Percentiles rank a stretch among this genome's conserved stretches.
Evolutionary conservation across 1,140 invertebrate species (phyloP).

Genomic region (Mercenaria mercenaria): DNA sequence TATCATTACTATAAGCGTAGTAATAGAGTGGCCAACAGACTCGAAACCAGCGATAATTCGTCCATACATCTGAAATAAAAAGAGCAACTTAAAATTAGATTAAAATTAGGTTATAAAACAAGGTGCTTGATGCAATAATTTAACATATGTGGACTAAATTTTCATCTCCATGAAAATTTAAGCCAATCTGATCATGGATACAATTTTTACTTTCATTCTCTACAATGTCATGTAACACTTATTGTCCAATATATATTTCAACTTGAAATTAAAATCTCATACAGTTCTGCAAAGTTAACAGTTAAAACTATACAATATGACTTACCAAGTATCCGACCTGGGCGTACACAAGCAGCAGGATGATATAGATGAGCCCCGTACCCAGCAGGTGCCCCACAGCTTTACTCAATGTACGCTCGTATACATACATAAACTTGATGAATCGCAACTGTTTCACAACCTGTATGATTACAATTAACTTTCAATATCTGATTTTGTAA

Average conservation of each 20-base stretch:
- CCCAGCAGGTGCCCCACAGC: slow-evolving; percentile 73
- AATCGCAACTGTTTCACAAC: slow-evolving; percentile 81
- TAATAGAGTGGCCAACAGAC: slow-evolving; percentile 75
- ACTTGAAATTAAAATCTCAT: no score
- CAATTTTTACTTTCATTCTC: no score
- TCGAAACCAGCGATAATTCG: slow-evolving; percentile 72
- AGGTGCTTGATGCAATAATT: no score
- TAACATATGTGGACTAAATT: no score
- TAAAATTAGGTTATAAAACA: no score
- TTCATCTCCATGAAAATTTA: no score
- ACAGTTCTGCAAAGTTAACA: no score
- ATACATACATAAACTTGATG: slow-evolving; percentile 76
- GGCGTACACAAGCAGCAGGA: slow-evolving; percentile 76
- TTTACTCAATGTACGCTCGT: slow-evolving; percentile 75
- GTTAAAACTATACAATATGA: background rate
- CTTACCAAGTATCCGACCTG: slow-evolving; percentile 80
- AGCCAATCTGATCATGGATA: no score
- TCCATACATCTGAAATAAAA: slow-evolving; percentile 79
- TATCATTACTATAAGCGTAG: slow-evolving; percentile 74
- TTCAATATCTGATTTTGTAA: background rate
- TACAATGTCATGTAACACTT: no score
- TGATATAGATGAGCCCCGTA: slow-evolving; percentile 74
- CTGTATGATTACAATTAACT: slow-evolving; percentile 74
- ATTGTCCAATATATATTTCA: no score
- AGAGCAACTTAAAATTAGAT: background rate